Conservation (phyloP, 2,113 vertebrate genomes). For the Phasianus colchicus region DNA sequence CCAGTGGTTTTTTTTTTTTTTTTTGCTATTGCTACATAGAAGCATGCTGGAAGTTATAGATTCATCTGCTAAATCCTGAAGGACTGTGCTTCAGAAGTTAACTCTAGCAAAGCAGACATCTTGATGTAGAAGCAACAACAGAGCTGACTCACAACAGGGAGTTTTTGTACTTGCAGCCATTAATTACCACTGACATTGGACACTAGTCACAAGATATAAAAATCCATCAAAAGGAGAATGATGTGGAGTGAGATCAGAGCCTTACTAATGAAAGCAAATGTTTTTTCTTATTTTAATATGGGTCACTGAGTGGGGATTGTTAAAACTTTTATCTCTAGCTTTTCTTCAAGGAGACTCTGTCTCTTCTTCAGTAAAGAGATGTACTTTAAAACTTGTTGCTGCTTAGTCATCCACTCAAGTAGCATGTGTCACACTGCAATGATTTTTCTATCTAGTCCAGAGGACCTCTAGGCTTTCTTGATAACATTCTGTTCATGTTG, state of each 20-base stretch:
- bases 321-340: background rate
- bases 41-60: background rate
- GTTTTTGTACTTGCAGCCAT: background rate
- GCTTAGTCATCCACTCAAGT: background rate
- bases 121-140: background rate
- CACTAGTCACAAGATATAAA: slow-evolving; percentile 7
- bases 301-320: background rate
- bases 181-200: background rate
- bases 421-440: background rate
- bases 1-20: background rate
- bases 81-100: background rate
- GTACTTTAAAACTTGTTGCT: background rate
- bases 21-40: background rate
- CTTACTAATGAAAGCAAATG: background rate
- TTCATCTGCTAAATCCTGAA: slow-evolving; percentile 17
- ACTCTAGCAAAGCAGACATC: background rate
- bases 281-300: background rate
- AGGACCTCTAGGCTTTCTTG: background rate
- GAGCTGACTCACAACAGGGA: background rate
- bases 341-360: background rate
- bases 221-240: background rate
- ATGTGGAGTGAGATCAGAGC: background rate
- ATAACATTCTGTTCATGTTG: background rate
- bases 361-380: background rate
- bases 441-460: background rate